Percentiles rank a stretch among this genome's conserved stretches.
These are phyloP conservation scores for Kryptolebias marmoratus DNA, from an alignment of 2,113 vertebrate genomes.

Conservation along the genomic window DNA sequence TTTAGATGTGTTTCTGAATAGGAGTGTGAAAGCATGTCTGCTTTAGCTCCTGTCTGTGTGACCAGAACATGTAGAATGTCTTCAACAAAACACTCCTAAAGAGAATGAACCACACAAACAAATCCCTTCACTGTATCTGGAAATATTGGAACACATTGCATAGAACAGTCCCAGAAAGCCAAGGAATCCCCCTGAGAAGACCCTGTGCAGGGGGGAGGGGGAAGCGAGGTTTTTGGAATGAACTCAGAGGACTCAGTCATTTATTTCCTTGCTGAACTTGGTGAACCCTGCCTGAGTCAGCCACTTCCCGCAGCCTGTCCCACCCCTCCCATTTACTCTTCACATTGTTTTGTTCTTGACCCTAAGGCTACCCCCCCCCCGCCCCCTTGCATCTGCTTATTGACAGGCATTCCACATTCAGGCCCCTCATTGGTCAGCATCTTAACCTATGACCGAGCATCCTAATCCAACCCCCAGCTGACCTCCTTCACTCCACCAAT, in stretches of 20 bases:
- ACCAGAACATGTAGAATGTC: constrained; percentile 71
- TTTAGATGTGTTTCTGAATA: constrained; percentile 36
- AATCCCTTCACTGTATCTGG: constrained; percentile 46
- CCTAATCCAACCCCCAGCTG: constrained; percentile 41
- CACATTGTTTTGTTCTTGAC: constrained; percentile 46
- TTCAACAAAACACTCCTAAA: constrained; percentile 46
- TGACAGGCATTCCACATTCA: constrained; percentile 27
- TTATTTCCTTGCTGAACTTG: constrained; percentile 85
- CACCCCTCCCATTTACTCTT: constrained; percentile 34
- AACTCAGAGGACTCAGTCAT: constrained; percentile 74
- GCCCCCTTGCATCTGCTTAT: constrained; percentile 42
- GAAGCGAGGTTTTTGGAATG: constrained; percentile 83
- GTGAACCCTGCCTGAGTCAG: constrained; percentile 84
- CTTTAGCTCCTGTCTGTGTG: constrained; percentile 44
- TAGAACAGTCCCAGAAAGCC: constrained; percentile 73
- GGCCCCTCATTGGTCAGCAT: constrained; percentile 40
- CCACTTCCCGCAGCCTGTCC: constrained; percentile 66
- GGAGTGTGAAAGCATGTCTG: constrained; percentile 28
- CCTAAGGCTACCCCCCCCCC: constrained; percentile 9
- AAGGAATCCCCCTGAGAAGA: constrained; percentile 79
- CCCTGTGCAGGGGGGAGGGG: constrained; percentile 52
- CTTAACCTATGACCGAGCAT: constrained; percentile 19
- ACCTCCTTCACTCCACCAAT: constrained; percentile 65
- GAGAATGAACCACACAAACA: constrained; percentile 52
- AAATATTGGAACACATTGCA: constrained; percentile 72